Evolutionary conservation across 2,797 vertebrate species (phyloP), one percentile per base, ranked within the genome.

Genomic region (Typhlichthys subterraneus): DNA sequence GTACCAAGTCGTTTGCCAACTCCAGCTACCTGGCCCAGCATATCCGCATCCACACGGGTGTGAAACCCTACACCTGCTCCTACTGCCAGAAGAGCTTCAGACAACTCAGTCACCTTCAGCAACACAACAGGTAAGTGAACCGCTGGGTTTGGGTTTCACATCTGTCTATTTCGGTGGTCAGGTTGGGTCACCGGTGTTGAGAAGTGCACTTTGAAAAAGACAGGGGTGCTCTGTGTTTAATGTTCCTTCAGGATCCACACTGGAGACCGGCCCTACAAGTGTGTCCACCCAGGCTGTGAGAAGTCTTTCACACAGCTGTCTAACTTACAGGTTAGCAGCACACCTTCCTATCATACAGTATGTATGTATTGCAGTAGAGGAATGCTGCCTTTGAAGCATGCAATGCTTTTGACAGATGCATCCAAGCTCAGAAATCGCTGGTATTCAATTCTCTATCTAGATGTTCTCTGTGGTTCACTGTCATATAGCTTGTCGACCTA

Each of bases 31-130:
- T 99, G 93, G 96, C 97, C 78, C 98, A 99, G 85, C 98, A 99
- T 85, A 80, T 98, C 82, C 97, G 97, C 69, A 99, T 99, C 88
- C 98, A 99, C 91, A 99, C 97, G 0, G 97, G 98, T 75, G 96
- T 96, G 83, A 99, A 99, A 90, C 98, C 98, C 65, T 99, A 99
- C 90, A 92, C 93, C 81, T 99, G 98, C 92, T 92, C 92, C 78
- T 99, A 90, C 88, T 99, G 98, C 91, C 94, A 99, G 88, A 99
- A 99, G 89, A 91, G 92, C 85, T 99, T 99, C 91, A 96, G 97
- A 90, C 98, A 99, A 89, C 97, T 97, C 92, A 98, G 97, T 91
- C 97, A 99, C 94, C 94, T 99, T 86, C 98, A 99, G 94, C 98
- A 99, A 89, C 98, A 99, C 94, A 97, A 96, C 95, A 95, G 97